Evolutionary conservation across 2,113 vertebrate genomes (phyloP), one percentile per base, ranked within the genome.

Genomic region (Brachyhypopomus occidentalis): DNA sequence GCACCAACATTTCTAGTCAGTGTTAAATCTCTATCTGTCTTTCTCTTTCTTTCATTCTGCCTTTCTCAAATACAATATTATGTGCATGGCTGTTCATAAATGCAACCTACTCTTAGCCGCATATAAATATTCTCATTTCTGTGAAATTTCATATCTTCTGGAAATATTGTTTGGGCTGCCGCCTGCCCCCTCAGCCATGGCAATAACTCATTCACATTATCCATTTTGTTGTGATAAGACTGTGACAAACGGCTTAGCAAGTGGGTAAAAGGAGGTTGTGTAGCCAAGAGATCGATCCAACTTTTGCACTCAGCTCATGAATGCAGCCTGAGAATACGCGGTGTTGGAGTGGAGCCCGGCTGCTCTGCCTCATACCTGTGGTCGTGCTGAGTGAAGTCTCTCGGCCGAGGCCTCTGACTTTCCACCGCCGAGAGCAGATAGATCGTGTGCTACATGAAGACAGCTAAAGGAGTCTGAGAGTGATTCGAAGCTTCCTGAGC

Each of bases 261-360:
- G 23, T 25, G n/a, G 19, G 36, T 27, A 64, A 56, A 74, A 14
- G n/a, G 22, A 56, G 4, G 3, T 52, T 76, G 34, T 81, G 36
- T 1, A 41, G 11, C 60, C 30, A 14, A 41, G 38, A 77, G 27
- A 38, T 5, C 9, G 36, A 75, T 56, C 22, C 27, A 30, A 55
- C 34, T 56, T 80, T 80, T 30, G n/a, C 59, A 36, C 59, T 72
- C 64, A 70, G 30, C 30, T 81, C 41, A 63, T 23, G 56, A 66
- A 41, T 41, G 8, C 66, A 52, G 48, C 62, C 25, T 19, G 1
- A 1, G 7, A 52, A 17, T 17, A 45, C 34, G 63, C 19, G 22
- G 55, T 59, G 23, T 30, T 77, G 67, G 72, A 72, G 72, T 62
- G 36, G 11, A 22, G 12, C 25, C 14, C 27, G 27, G 8, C 9